These are phyloP conservation scores for Octopus bimaculoides DNA, from an alignment of 1,140 invertebrate genomes.

Conservation along the genomic window DNA sequence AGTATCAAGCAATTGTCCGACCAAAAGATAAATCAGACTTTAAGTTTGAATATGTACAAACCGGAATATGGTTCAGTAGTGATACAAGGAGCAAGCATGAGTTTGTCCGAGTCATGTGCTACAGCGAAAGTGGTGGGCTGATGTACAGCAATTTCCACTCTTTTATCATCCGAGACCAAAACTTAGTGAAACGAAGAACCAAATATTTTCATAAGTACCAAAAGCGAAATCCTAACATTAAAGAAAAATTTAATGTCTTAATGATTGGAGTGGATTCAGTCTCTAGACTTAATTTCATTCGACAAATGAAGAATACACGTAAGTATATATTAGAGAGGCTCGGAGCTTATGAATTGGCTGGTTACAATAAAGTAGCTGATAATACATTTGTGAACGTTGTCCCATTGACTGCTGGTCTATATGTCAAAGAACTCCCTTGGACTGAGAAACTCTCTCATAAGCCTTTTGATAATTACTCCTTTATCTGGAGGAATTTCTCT, in stretches of 20 bases:
- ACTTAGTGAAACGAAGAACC: not conserved
- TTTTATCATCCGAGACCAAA: not conserved
- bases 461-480: conserved; percentile 46
- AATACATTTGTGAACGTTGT: conserved; percentile 36
- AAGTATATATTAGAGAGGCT: conserved; percentile 56
- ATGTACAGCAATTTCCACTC: conserved; percentile 15
- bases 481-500: conserved; percentile 58
- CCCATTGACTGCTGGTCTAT: conserved; percentile 28
- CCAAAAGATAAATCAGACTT: conserved; percentile 2
- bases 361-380: conserved; percentile 33
- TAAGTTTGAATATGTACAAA: not conserved
- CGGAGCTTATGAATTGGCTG: conserved; percentile 23
- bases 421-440: conserved; percentile 31
- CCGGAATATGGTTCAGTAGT: not conserved
- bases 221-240: not conserved
- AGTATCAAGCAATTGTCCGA: not conserved
- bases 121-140: not conserved
- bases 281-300: conserved; percentile 75
- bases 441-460: conserved; percentile 25
- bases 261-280: conserved; percentile 78
- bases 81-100: not conserved
- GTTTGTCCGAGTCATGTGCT: conserved; percentile 10
- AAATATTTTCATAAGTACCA: not conserved
- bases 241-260: conserved; percentile 59
- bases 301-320: conserved; percentile 72